Percentiles rank a stretch among this genome's conserved stretches.
These are phyloP conservation scores for Xiphydria camelus DNA, from an alignment of 2,888 invertebrate species.

Conservation along the genomic window DNA sequence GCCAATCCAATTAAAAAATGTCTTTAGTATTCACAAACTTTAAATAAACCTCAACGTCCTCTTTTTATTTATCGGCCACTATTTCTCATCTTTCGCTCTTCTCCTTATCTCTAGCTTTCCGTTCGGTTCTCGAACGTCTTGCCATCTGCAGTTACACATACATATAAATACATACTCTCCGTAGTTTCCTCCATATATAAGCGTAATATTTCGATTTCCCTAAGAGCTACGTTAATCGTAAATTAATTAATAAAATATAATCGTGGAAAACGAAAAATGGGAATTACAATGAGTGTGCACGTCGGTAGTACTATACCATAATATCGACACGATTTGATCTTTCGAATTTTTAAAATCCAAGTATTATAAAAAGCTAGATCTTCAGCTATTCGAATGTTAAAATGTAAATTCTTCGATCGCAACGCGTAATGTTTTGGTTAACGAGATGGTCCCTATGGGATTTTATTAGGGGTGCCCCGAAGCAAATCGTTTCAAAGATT, in stretches of 20 bases:
- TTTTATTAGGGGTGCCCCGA: slow-evolving; percentile 20
- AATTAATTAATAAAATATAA: background rate
- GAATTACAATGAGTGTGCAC: background rate
- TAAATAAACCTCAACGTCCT: too few species aligned
- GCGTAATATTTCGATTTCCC: slow-evolving; percentile 47
- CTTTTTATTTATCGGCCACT: too few species aligned
- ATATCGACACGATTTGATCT: background rate
- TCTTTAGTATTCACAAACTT: too few species aligned
- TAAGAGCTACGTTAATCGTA: slow-evolving; percentile 23
- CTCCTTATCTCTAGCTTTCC: too few species aligned
- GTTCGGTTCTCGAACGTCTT: too few species aligned
- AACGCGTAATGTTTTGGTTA: slow-evolving; percentile 3
- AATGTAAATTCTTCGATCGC: slow-evolving; percentile 20
- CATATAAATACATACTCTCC: slow-evolving; percentile 5
- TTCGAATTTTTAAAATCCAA: background rate
- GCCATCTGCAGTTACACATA: slow-evolving; percentile 23
- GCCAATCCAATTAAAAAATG: background rate
- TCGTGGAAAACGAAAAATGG: background rate
- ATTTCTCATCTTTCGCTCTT: too few species aligned
- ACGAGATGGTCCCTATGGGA: slow-evolving; percentile 44
- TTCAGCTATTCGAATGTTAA: slow-evolving; percentile 20
- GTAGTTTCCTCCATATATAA: slow-evolving; percentile 31
- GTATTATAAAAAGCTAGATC: slow-evolving; percentile 21
- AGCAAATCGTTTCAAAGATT: background rate
- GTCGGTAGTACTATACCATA: background rate